Conservation (phyloP, 2,888 invertebrate genomes). For the Encarsia formosa region DNA sequence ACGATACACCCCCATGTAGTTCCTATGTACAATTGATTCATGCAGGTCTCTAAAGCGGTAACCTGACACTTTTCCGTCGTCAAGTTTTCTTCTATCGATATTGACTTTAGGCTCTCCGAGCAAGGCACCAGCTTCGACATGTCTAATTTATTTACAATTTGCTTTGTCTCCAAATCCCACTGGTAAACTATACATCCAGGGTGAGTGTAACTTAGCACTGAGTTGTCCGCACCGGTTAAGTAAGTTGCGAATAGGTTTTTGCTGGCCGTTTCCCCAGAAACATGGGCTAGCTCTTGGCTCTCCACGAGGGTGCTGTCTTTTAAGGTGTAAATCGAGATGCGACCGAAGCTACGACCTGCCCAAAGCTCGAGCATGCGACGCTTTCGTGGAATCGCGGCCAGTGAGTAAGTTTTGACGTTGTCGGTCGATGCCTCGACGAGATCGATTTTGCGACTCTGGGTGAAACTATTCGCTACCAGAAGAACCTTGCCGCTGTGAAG, state of each 20-base stretch:
- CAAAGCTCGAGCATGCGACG: constrained; percentile 67
- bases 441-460: constrained; percentile 45
- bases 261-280: constrained; percentile 55
- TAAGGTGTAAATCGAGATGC: constrained; percentile 73
- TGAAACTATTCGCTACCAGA: constrained; percentile 44
- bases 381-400: constrained; percentile 43
- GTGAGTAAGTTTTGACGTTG: constrained; percentile 42
- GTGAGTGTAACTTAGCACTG: constrained; percentile 77
- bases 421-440: constrained; percentile 37
- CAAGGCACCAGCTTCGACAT: constrained; percentile 89
- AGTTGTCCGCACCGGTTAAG: constrained; percentile 60
- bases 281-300: constrained; percentile 68
- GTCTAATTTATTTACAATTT: constrained; percentile 75
- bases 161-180: constrained; percentile 70
- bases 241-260: constrained; percentile 67
- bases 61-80: constrained; percentile 74
- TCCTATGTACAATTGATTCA: constrained; percentile 76
- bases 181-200: constrained; percentile 87
- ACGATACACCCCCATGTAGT: constrained; percentile 94
- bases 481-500: constrained; percentile 67
- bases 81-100: constrained; percentile 82
- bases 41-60: constrained; percentile 46
- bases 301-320: constrained; percentile 52
- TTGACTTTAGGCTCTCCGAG: constrained; percentile 86
- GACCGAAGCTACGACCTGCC: constrained; percentile 82